These are phyloP conservation scores for Mactra quadrangularis DNA, from an alignment of 1,140 invertebrate genomes.

Conservation along the genomic window DNA sequence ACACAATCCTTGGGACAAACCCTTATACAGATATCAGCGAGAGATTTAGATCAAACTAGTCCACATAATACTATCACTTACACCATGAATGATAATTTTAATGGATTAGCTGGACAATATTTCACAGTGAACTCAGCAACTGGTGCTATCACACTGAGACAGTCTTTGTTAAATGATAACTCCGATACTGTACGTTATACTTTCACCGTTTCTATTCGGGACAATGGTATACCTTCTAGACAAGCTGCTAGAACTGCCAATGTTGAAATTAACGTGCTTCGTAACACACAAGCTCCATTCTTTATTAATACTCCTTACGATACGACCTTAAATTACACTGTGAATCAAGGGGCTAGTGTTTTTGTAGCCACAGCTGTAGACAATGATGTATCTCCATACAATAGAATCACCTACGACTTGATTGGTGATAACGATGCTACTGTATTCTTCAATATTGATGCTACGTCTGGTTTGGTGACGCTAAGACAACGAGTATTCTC, in stretches of 20 bases:
- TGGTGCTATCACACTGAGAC: conserved; percentile 66
- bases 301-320: conserved; percentile 68
- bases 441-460: conserved; percentile 64
- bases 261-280: conserved; percentile 47
- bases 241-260: background rate
- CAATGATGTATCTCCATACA: conserved; percentile 63
- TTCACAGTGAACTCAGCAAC: conserved; percentile 68
- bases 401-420: conserved; percentile 68
- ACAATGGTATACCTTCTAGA: conserved; percentile 39
- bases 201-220: conserved; percentile 28
- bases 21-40: conserved; percentile 33
- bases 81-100: conserved; percentile 22
- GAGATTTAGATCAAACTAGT: conserved; percentile 4
- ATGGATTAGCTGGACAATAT: conserved; percentile 55
- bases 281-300: conserved; percentile 79
- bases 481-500: conserved; percentile 43
- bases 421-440: conserved; percentile 75
- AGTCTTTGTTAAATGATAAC: conserved; percentile 65
- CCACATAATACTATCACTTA: conserved; percentile 54
- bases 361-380: conserved; percentile 65
- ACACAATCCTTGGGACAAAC: conserved; percentile 25
- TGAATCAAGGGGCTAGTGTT: conserved; percentile 50
- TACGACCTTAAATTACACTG: conserved; percentile 78
- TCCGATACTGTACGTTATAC: conserved; percentile 36
- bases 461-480: conserved; percentile 49